phyloP scores from a whole-genome alignment of 2,888 invertebrate genomes.

The Dasysyrphus tricinctus region DNA sequence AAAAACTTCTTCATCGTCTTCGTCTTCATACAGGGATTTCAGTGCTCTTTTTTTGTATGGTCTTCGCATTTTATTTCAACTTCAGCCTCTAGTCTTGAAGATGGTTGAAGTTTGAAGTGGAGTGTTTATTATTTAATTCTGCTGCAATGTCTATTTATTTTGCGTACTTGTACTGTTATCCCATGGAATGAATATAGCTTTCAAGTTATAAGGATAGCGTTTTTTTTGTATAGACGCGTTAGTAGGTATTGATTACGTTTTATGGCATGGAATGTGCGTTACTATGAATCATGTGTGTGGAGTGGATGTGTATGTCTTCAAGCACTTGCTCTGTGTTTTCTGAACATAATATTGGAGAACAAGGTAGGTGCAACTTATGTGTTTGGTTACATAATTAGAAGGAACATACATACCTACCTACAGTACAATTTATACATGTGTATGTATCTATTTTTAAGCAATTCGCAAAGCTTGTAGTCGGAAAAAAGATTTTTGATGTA shows the following conservation, averaged over 20 bases:
- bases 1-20: slow-evolving; percentile 4
- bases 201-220: slow-evolving; percentile 25
- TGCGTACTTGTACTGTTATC: slow-evolving; percentile 55
- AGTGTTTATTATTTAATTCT: slow-evolving; percentile 62
- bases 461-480: no score
- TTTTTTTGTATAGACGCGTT: not conserved
- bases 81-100: not conserved
- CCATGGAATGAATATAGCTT: slow-evolving; percentile 23
- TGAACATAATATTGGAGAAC: not conserved
- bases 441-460: no score
- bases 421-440: no score
- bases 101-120: not conserved
- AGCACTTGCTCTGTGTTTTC: not conserved
- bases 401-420: no score
- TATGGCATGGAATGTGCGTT: slow-evolving; percentile 56
- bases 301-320: not conserved
- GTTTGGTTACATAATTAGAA: slow-evolving; percentile 28
- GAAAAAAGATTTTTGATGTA: no score
- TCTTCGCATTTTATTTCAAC: not conserved
- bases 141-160: slow-evolving; percentile 54
- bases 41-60: not conserved
- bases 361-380: slow-evolving; percentile 17
- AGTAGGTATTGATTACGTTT: slow-evolving; percentile 56
- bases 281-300: slow-evolving; percentile 5
- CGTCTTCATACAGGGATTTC: slow-evolving; percentile 13